phyloP scores from a whole-genome alignment of 2,113 vertebrate genomes.

The Spea multiplicata region DNA sequence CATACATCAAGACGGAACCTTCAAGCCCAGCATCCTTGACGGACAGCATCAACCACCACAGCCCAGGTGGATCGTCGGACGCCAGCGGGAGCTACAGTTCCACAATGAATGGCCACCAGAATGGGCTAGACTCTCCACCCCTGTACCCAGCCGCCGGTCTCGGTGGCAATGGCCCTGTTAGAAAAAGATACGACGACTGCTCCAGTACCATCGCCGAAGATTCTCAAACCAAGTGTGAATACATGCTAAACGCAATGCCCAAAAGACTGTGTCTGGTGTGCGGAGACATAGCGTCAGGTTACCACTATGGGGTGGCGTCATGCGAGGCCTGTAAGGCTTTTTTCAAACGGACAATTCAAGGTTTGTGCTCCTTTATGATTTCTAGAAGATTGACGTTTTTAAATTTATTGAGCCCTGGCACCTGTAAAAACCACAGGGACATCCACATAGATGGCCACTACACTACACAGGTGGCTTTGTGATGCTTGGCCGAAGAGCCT shows the following conservation, averaged over 20 bases:
- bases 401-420: too few species aligned
- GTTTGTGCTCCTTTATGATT: slow-evolving; percentile 67
- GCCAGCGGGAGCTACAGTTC: slow-evolving; percentile 99
- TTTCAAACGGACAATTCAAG: slow-evolving; percentile 99
- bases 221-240: slow-evolving; percentile 98
- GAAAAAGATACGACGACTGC: slow-evolving; percentile 97
- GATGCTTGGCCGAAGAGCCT: too few species aligned
- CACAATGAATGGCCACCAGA: slow-evolving; percentile 98
- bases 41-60: slow-evolving; percentile 99
- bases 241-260: slow-evolving; percentile 99
- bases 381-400: background rate
- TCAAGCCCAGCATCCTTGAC: slow-evolving; percentile 98
- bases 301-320: slow-evolving; percentile 98
- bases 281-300: slow-evolving; percentile 96
- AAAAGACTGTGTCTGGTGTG: slow-evolving; percentile 98
- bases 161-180: slow-evolving; percentile 81
- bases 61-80: slow-evolving; percentile 97
- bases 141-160: slow-evolving; percentile 88
- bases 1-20: slow-evolving; percentile 99
- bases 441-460: too few species aligned
- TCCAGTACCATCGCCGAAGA: slow-evolving; percentile 96
- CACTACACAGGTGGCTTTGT: too few species aligned
- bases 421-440: too few species aligned
- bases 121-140: slow-evolving; percentile 96
- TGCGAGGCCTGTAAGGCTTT: slow-evolving; percentile 99